A percentile compares a stretch with the other conserved stretches of the same genome.
These are phyloP conservation scores for Bujurquina vittata DNA, from an alignment of 2,113 vertebrate species.

Conservation along the genomic window DNA sequence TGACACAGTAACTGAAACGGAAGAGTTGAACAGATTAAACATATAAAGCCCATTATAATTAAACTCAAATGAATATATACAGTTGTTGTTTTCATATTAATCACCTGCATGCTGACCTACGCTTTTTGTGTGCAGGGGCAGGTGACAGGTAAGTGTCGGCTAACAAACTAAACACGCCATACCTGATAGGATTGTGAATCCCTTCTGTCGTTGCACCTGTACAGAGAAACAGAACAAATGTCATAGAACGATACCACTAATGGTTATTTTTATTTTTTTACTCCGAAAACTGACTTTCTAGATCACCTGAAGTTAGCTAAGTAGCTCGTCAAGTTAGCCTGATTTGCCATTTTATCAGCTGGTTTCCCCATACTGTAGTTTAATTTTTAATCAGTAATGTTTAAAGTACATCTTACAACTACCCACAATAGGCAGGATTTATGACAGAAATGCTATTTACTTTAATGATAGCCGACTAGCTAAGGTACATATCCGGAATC, in stretches of 20 bases:
- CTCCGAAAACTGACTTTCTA: neutral
- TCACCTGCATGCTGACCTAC: neutral
- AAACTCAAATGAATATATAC: neutral
- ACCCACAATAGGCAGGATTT: neutral
- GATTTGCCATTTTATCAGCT: neutral
- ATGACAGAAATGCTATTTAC: neutral
- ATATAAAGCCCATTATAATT: neutral
- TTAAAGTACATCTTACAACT: neutral
- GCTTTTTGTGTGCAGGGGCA: neutral
- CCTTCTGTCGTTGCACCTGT: slow-evolving; percentile 97
- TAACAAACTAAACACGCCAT: slow-evolving; percentile 37
- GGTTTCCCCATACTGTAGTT: neutral
- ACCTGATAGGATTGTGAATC: slow-evolving; percentile 98
- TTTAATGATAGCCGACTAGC: neutral
- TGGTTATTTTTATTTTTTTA: neutral
- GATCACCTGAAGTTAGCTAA: neutral
- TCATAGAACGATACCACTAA: neutral
- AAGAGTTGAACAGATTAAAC: neutral
- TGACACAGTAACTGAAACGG: neutral
- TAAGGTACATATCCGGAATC: slow-evolving; percentile 21
- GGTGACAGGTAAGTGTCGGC: neutral
- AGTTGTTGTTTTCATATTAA: neutral
- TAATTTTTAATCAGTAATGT: neutral
- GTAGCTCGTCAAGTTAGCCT: slow-evolving; percentile 45
- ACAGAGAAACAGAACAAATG: slow-evolving; percentile 40